Conservation (phyloP, 2,888 invertebrate species). For the Bibio marci region DNA sequence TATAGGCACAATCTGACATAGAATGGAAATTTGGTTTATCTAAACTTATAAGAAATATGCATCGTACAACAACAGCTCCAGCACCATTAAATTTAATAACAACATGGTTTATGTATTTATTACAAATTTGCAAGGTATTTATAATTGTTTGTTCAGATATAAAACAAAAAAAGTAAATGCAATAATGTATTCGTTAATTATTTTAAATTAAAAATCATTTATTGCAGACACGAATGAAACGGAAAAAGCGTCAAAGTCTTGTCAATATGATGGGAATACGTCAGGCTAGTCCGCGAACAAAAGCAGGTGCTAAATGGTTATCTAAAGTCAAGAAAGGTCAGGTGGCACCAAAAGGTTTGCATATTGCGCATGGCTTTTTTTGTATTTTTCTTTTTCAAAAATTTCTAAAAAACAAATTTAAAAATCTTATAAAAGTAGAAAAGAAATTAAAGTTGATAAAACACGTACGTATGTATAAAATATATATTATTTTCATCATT, state of each 20-base stretch:
- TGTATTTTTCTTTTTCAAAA: too few species aligned
- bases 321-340: constrained; percentile 76
- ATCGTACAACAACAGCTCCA: constrained; percentile 91
- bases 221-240: constrained; percentile 39
- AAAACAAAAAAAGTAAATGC: background rate
- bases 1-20: constrained; percentile 94
- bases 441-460: too few species aligned
- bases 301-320: constrained; percentile 77
- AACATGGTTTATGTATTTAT: constrained; percentile 77
- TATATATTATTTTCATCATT: too few species aligned
- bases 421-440: too few species aligned
- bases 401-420: too few species aligned
- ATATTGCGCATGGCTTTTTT: constrained; percentile 7
- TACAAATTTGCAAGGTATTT: constrained; percentile 56
- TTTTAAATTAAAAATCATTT: background rate
- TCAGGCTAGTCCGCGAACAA: constrained; percentile 63
- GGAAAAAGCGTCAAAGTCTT: constrained; percentile 65
- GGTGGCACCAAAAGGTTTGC: constrained; percentile 49
- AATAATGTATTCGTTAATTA: constrained; percentile 5
- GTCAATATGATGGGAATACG: constrained; percentile 66
- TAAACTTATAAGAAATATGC: constrained; percentile 97
- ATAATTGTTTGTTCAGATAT: constrained; percentile 13
- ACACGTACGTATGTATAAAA: too few species aligned
- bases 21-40: constrained; percentile 99
- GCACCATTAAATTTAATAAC: constrained; percentile 95